Evolutionary conservation across 2,888 invertebrate genomes (phyloP).

Genomic region (Temnothorax rugatulus): DNA sequence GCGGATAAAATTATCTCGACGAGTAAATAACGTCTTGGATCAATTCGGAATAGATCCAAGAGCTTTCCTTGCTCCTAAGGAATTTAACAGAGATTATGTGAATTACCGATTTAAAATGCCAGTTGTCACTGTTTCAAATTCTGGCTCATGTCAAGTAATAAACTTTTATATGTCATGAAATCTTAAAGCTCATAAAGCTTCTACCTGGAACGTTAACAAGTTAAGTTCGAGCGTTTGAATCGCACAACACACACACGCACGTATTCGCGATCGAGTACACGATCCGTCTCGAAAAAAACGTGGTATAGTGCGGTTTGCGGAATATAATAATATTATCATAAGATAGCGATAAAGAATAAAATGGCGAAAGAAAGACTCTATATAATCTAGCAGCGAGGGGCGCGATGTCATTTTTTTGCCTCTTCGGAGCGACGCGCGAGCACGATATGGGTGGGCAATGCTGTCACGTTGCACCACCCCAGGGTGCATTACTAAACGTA

Average conservation of each 20-base stretch:
- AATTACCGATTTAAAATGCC: neutral
- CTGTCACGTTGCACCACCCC: slow-evolving; percentile 59
- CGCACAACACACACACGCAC: neutral
- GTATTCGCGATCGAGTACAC: slow-evolving; percentile 3
- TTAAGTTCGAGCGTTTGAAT: neutral
- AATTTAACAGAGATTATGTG: neutral
- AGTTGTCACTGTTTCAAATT: neutral
- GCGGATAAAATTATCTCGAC: neutral
- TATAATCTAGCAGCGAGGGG: slow-evolving; percentile 73
- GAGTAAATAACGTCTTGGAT: neutral
- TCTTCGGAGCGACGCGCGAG: slow-evolving; percentile 73
- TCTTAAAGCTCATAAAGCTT: neutral
- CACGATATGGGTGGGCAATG: slow-evolving; percentile 80
- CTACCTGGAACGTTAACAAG: neutral
- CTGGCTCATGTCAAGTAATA: neutral
- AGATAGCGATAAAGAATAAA: slow-evolving; percentile 79
- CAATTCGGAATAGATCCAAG: neutral
- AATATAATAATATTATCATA: slow-evolving; percentile 81
- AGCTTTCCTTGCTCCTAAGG: neutral
- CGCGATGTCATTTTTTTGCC: slow-evolving; percentile 78
- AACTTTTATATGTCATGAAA: neutral
- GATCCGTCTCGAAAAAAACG: neutral
- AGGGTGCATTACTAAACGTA: slow-evolving; percentile 66
- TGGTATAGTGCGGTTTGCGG: slow-evolving; percentile 14
- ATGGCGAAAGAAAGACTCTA: slow-evolving; percentile 78